A percentile compares a stretch with the other conserved stretches of the same genome.
These are phyloP conservation scores for Antheraea assamensis DNA, from an alignment of 2,888 invertebrate genomes.

Conservation along the genomic window DNA sequence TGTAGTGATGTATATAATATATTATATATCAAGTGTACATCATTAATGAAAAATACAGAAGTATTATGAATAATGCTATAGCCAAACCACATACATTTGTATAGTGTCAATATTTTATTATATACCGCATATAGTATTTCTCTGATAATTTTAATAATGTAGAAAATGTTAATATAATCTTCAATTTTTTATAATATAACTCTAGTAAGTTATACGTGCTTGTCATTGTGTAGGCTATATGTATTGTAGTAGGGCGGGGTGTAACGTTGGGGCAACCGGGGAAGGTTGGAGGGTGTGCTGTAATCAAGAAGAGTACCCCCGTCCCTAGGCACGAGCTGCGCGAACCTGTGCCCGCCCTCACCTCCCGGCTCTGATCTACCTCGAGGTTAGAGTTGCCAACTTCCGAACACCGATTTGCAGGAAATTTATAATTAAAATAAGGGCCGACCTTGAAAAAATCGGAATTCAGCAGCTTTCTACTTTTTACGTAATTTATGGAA, in stretches of 20 bases:
- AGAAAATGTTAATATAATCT: not conserved
- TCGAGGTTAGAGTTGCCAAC: conserved; percentile 28
- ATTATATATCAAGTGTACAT: too few species aligned
- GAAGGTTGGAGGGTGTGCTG: conserved; percentile 63
- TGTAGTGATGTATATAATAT: too few species aligned
- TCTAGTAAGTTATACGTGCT: conserved; percentile 51
- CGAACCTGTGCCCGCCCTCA: conserved; percentile 32
- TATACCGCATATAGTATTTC: not conserved
- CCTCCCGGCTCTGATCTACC: conserved; percentile 53
- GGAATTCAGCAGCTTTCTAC: not conserved
- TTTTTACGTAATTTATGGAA: not conserved
- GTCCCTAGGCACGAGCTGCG: conserved; percentile 68
- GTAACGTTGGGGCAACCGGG: conserved; percentile 43
- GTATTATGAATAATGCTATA: not conserved
- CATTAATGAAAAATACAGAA: not conserved
- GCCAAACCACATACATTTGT: not conserved
- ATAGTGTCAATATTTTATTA: not conserved
- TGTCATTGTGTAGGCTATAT: conserved; percentile 68
- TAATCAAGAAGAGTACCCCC: conserved; percentile 82
- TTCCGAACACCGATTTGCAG: not conserved
- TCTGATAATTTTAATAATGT: not conserved
- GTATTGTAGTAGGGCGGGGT: conserved; percentile 60
- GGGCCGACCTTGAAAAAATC: not conserved
- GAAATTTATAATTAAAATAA: not conserved
- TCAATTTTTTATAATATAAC: conserved; percentile 39